A percentile compares a stretch with the other conserved stretches of the same genome.
phyloP scores from a whole-genome alignment of 2,113 vertebrate genomes.

The Kryptolebias marmoratus region DNA sequence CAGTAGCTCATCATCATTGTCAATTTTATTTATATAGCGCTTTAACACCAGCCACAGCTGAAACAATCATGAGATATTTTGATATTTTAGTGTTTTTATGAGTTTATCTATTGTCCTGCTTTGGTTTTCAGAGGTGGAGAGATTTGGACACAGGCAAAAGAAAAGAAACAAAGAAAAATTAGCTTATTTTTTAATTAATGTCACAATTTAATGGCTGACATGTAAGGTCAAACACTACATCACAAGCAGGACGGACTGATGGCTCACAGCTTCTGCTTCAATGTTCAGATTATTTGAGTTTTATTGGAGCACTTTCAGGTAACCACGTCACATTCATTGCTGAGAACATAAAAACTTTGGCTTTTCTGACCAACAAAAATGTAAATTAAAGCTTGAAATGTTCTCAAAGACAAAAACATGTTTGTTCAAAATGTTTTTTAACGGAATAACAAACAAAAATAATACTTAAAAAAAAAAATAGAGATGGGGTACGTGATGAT shows the following conservation, averaged over 20 bases:
- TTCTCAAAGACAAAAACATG: too few species aligned
- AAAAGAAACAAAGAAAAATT: background rate
- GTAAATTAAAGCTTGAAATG: background rate
- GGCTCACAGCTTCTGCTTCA: background rate
- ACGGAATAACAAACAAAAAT: background rate
- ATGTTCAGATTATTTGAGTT: background rate
- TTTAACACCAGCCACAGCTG: too few species aligned
- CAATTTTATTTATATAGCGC: too few species aligned
- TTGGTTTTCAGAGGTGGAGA: too few species aligned
- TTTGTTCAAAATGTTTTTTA: too few species aligned
- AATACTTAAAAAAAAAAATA: background rate
- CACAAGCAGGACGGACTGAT: too few species aligned
- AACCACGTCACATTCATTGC: background rate
- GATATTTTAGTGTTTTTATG: too few species aligned
- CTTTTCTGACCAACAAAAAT: slow-evolving; percentile 3
- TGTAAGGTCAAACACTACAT: background rate
- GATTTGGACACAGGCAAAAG: too few species aligned
- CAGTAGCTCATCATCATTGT: too few species aligned
- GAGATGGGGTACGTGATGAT: background rate
- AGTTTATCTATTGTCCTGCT: too few species aligned
- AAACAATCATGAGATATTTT: too few species aligned
- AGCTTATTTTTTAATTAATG: slow-evolving; percentile 7
- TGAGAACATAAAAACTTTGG: slow-evolving; percentile 16
- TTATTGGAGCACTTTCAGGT: slow-evolving; percentile 1
- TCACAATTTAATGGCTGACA: background rate